Percentiles rank a stretch among this genome's conserved stretches.
Evolutionary conservation across 2,888 invertebrate genomes (phyloP).

Genomic region (Drosophila imparisetae): DNA sequence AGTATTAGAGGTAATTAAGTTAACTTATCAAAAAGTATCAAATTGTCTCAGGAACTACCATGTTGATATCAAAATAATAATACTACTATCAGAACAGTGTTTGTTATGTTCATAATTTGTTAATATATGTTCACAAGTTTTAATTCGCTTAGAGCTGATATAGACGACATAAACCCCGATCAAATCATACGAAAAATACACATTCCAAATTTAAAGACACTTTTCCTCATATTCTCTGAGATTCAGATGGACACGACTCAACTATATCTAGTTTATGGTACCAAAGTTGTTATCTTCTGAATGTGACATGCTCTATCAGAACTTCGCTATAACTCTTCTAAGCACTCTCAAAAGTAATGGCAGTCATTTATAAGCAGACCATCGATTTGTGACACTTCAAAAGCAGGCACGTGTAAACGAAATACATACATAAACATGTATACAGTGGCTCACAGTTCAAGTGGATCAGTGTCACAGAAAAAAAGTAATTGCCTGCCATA

Average conservation of each 20-base stretch:
- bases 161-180: background rate
- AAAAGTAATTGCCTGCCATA: too few relatives aligned
- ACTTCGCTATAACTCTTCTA: background rate
- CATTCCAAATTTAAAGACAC: background rate
- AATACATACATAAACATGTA: constrained; percentile 2
- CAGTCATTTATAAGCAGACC: constrained; percentile 23
- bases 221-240: background rate
- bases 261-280: background rate
- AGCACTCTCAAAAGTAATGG: background rate
- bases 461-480: too few relatives aligned
- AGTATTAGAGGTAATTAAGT: too few relatives aligned
- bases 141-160: too few relatives aligned
- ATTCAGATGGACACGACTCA: background rate
- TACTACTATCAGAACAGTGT: too few relatives aligned
- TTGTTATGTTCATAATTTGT: too few relatives aligned
- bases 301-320: background rate
- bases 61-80: too few relatives aligned
- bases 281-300: background rate
- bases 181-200: background rate
- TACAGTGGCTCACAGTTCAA: too few relatives aligned
- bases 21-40: too few relatives aligned
- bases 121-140: background rate
- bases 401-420: constrained; percentile 42
- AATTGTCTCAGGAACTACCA: too few relatives aligned
- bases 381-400: constrained; percentile 25